Percentiles rank a stretch among this genome's conserved stretches.
Conservation (phyloP, 2,113 vertebrate species). For the Laticauda laticaudata region DNA sequence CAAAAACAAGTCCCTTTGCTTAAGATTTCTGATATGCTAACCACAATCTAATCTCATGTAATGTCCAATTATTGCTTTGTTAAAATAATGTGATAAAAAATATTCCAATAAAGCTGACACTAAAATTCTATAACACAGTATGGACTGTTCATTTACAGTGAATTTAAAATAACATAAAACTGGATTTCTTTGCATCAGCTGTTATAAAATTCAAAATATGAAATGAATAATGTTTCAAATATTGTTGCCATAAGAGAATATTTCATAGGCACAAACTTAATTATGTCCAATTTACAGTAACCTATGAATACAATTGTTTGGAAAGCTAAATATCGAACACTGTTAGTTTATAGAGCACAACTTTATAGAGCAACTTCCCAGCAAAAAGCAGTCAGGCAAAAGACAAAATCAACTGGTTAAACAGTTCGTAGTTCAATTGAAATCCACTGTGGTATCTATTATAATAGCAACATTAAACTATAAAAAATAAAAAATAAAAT, state of each 20-base stretch:
- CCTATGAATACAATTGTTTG: conserved; percentile 23
- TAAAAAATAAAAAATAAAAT: conserved; percentile 2
- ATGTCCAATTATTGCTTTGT: conserved; percentile 62
- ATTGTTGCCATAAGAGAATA: conserved; percentile 18
- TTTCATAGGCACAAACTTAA: conserved; percentile 47
- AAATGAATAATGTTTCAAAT: background rate
- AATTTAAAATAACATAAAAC: conserved; percentile 8
- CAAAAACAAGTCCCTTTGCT: conserved; percentile 42
- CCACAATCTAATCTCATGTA: conserved; percentile 65
- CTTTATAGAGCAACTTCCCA: conserved; percentile 29
- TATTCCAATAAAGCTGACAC: conserved; percentile 45
- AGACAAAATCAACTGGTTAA: conserved; percentile 40
- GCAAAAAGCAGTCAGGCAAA: conserved; percentile 17
- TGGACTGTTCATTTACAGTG: conserved; percentile 33
- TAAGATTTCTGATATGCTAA: conserved; percentile 68
- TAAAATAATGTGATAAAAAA: conserved; percentile 70
- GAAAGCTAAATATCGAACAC: conserved; percentile 13
- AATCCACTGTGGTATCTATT: conserved; percentile 38
- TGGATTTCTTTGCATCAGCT: background rate
- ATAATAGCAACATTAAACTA: conserved; percentile 47
- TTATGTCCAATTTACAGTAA: conserved; percentile 48
- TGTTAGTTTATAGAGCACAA: conserved; percentile 6
- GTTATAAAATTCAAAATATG: conserved; percentile 23
- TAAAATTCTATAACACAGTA: conserved; percentile 64
- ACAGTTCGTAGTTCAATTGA: conserved; percentile 46